Evolutionary conservation across 1,140 invertebrate genomes (phyloP).

Genomic region (Hermetia illucens): DNA sequence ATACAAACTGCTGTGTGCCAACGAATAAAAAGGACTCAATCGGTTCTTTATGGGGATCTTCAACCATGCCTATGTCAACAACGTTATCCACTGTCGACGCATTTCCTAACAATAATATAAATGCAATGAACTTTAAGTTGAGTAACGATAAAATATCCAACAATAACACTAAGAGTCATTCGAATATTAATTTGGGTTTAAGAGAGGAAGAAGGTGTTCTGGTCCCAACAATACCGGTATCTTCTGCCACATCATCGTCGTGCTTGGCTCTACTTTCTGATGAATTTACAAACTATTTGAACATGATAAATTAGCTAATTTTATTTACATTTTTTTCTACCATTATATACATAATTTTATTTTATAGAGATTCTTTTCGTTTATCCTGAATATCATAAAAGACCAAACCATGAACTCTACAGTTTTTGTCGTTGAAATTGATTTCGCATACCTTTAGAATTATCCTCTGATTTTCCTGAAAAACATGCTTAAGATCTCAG

Average conservation of each 20-base stretch:
- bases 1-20: too few species aligned
- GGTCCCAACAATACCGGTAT: neutral
- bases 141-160: neutral
- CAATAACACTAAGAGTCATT: neutral
- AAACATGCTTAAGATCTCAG: neutral
- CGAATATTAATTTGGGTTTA: constrained; percentile 7
- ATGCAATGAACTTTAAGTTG: neutral
- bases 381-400: neutral
- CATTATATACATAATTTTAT: neutral
- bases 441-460: neutral
- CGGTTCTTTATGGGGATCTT: constrained; percentile 1
- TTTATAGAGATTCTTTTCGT: neutral
- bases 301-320: constrained; percentile 36
- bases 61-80: constrained; percentile 1
- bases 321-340: neutral
- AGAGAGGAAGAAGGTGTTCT: constrained; percentile 8
- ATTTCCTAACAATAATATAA: too few species aligned
- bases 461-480: neutral
- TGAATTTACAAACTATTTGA: constrained; percentile 41
- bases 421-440: neutral
- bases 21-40: neutral
- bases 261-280: constrained; percentile 43
- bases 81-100: too few species aligned
- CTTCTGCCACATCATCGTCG: neutral
- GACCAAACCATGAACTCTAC: neutral